Percentiles rank a stretch among this genome's conserved stretches.
Conservation (phyloP, 1,140 invertebrate species). For the Thereuonema tuberculata region DNA sequence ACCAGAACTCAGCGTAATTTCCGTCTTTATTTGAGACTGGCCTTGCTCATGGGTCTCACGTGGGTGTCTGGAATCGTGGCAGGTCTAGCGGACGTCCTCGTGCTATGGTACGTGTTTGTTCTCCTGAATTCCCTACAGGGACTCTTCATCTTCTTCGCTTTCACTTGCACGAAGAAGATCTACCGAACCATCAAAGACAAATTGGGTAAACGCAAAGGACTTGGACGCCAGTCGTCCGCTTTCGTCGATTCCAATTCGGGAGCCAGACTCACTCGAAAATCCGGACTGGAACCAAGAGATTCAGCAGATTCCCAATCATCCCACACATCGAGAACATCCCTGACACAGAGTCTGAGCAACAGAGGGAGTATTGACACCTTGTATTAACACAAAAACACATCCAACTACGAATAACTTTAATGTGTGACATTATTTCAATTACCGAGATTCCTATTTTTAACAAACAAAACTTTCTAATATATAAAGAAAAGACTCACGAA, state of each 20-base stretch:
- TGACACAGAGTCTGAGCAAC: too few relatives aligned
- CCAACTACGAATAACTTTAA: too few relatives aligned
- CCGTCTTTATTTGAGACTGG: constrained; percentile 42
- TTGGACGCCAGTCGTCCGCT: not conserved
- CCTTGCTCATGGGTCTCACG: constrained; percentile 40
- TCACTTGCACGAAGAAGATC: too few relatives aligned
- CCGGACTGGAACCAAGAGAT: not conserved
- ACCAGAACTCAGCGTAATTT: constrained; percentile 23
- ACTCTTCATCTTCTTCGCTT: too few relatives aligned
- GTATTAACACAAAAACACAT: too few relatives aligned
- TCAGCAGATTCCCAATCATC: not conserved
- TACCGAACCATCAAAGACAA: constrained; percentile 23
- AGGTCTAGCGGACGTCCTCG: constrained; percentile 30
- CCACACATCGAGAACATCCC: too few relatives aligned
- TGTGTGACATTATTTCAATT: too few relatives aligned
- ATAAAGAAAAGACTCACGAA: too few relatives aligned
- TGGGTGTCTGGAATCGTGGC: constrained; percentile 41
- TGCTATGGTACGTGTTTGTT: constrained; percentile 39
- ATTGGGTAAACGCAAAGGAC: not conserved
- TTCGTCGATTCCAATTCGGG: not conserved
- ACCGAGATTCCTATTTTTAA: too few relatives aligned
- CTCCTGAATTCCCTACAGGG: constrained; percentile 43
- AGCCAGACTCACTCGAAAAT: not conserved
- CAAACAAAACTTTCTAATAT: too few relatives aligned
- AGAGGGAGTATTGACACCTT: too few relatives aligned